phyloP scores from a whole-genome alignment of 2,113 vertebrate species.

The Chaetura pelagica region DNA sequence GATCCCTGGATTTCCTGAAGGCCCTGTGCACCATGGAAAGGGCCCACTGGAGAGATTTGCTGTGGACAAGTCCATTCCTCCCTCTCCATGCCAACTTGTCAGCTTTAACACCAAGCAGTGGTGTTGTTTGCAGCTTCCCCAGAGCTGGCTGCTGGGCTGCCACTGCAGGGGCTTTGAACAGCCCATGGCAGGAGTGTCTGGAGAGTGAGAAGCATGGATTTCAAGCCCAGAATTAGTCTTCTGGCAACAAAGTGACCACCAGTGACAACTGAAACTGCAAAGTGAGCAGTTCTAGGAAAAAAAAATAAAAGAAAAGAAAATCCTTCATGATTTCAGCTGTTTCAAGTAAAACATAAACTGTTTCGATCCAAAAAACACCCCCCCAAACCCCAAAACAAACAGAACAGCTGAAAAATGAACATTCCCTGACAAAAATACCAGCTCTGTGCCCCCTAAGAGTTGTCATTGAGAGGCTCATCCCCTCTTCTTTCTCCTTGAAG shows the following conservation, averaged over 20 bases:
- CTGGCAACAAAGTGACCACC: neutral
- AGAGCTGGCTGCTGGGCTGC: neutral
- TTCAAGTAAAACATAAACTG: neutral
- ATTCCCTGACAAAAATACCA: neutral
- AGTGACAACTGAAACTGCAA: neutral
- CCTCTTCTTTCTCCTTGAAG: neutral
- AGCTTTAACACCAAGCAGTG: neutral
- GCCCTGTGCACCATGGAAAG: neutral
- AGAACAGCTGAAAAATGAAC: neutral
- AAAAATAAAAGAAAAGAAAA: neutral
- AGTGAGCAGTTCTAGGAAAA: conserved; percentile 6
- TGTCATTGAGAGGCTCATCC: neutral
- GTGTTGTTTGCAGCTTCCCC: neutral
- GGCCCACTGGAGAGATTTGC: neutral
- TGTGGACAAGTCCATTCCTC: neutral
- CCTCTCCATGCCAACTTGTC: neutral
- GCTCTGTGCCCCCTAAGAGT: neutral
- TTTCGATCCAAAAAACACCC: neutral
- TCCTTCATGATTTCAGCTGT: neutral
- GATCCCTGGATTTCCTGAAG: neutral
- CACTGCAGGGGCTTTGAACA: neutral
- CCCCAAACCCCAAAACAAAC: neutral
- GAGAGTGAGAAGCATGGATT: conserved; percentile 10
- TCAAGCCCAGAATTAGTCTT: neutral
- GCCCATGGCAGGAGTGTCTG: neutral